These are phyloP conservation scores for Tenualosa ilisha DNA, from an alignment of 2,797 vertebrate genomes.

Conservation along the genomic window DNA sequence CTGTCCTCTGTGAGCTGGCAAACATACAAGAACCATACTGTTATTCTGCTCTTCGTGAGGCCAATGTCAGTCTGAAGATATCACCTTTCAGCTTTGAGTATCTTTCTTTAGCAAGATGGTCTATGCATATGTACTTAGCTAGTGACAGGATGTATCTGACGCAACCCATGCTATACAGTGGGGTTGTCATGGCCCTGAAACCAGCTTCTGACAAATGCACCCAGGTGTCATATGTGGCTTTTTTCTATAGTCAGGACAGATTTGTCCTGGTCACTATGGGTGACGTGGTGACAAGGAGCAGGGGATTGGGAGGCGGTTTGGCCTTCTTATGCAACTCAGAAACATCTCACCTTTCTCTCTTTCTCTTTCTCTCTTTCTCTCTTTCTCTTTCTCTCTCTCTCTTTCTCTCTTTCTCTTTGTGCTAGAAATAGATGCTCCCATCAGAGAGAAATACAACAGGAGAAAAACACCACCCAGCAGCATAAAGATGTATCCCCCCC, in stretches of 20 bases:
- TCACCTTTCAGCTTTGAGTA: no score
- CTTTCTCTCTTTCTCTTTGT: neutral
- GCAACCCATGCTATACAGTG: no score
- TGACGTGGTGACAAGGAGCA: neutral
- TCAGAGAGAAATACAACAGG: neutral
- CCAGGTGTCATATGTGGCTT: neutral
- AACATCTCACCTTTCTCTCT: neutral
- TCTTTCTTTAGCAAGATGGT: neutral
- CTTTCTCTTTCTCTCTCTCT: neutral
- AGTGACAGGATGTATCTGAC: neutral
- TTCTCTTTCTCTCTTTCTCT: neutral
- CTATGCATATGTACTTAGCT: neutral
- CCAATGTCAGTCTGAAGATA: no score
- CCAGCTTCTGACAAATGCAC: neutral
- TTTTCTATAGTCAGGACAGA: neutral
- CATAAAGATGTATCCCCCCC: no score
- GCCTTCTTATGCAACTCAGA: neutral
- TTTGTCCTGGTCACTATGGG: neutral
- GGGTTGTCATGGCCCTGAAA: no score
- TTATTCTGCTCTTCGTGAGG: no score
- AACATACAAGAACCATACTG: neutral
- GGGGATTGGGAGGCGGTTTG: neutral
- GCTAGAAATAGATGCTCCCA: neutral
- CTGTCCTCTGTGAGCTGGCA: no score
- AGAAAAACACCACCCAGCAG: slow-evolving; percentile 2